Percentiles rank a stretch among this genome's conserved stretches.
Evolutionary conservation across 2,113 vertebrate genomes (phyloP).

Genomic region (Nibea coibor): DNA sequence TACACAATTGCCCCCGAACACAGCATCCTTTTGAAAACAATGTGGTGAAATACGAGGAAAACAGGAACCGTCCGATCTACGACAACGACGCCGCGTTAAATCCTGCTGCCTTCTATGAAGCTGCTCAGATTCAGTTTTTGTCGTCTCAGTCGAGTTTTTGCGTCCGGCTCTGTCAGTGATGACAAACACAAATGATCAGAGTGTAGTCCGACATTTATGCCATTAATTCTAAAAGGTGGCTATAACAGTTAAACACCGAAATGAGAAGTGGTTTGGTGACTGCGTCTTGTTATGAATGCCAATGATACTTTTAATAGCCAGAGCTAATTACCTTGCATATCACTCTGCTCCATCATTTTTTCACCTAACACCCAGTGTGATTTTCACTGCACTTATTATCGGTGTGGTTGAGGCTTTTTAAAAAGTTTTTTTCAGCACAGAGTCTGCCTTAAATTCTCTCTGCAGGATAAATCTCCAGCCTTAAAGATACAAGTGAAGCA

Average conservation of each 20-base stretch:
- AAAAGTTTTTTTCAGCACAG: not conserved
- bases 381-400: not conserved
- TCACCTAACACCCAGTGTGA: not conserved
- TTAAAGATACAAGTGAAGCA: slow-evolving; percentile 45
- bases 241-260: not conserved
- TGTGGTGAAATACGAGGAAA: not conserved
- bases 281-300: not conserved
- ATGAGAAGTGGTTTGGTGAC: not conserved
- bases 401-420: not conserved
- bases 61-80: not conserved
- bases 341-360: not conserved
- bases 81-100: not conserved
- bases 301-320: slow-evolving; percentile 2
- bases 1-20: not conserved
- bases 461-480: not conserved
- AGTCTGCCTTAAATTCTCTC: not conserved
- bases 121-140: not conserved
- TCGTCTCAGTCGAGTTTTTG: not conserved
- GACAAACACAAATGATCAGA: not conserved
- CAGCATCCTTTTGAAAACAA: not conserved
- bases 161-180: not conserved
- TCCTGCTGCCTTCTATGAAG: not conserved
- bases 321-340: not conserved
- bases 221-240: too few species aligned
- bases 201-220: too few species aligned